phyloP scores from a whole-genome alignment of 2,113 vertebrate genomes.

The Geothlypis trichas region DNA sequence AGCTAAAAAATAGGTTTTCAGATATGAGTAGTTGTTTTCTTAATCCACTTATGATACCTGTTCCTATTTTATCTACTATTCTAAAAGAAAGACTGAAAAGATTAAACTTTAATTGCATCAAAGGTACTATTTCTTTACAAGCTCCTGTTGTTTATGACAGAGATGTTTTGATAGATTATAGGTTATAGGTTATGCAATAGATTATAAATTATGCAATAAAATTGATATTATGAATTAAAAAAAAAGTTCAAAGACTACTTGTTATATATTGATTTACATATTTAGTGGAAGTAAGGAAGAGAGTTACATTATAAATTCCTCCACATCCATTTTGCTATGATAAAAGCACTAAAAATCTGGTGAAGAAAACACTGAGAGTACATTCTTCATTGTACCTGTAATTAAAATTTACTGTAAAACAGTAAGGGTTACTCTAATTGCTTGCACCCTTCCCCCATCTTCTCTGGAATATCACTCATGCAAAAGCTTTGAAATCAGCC shows the following conservation, averaged over 20 bases:
- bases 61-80: not conserved
- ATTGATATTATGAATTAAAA: not conserved
- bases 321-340: not conserved
- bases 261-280: not conserved
- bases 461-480: not conserved
- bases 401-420: not conserved
- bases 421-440: not conserved
- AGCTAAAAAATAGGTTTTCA: not conserved
- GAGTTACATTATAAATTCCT: not conserved
- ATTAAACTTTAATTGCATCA: not conserved
- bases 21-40: not conserved
- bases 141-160: fast-evolving
- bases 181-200: not conserved
- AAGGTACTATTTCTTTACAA: not conserved
- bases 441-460: not conserved
- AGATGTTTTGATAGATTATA: not conserved
- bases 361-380: not conserved
- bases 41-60: not conserved
- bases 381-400: not conserved
- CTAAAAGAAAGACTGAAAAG: not conserved
- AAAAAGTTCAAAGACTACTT: not conserved
- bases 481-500: not conserved
- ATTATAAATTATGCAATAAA: not conserved
- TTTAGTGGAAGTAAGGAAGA: not conserved
- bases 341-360: not conserved